A percentile compares a stretch with the other conserved stretches of the same genome.
phyloP scores from a whole-genome alignment of 2,113 vertebrate genomes.

The Chaetodon auriga region DNA sequence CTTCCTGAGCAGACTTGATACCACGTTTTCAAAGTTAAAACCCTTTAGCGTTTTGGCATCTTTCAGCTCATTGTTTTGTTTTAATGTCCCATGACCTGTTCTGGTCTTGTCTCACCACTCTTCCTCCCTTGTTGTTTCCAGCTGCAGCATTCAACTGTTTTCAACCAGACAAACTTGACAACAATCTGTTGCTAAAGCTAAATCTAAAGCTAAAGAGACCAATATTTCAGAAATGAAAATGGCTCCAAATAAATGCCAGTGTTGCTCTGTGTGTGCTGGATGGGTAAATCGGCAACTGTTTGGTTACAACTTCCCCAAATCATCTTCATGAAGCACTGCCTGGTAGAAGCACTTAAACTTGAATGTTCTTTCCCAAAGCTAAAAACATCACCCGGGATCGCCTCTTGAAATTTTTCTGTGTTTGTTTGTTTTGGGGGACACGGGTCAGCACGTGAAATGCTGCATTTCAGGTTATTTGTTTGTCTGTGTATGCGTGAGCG shows the following conservation, averaged over 20 bases:
- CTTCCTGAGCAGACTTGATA: neutral
- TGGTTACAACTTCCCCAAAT: too few relatives aligned
- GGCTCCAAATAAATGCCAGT: neutral
- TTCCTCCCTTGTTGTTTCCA: neutral
- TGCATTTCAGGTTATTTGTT: constrained; percentile 33
- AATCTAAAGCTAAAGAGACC: neutral
- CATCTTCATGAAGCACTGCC: neutral
- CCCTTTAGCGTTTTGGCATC: neutral
- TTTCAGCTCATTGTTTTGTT: neutral
- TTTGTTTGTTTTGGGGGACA: constrained; percentile 22
- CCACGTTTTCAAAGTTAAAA: neutral
- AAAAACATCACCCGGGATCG: neutral
- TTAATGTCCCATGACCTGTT: neutral
- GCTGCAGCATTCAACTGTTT: neutral
- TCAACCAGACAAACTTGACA: neutral
- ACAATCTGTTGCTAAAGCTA: too few relatives aligned
- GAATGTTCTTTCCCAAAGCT: neutral
- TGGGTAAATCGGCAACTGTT: too few relatives aligned
- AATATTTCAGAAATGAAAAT: too few relatives aligned
- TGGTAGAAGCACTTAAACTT: neutral
- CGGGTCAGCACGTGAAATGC: neutral
- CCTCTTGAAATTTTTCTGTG: constrained; percentile 6
- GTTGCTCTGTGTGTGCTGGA: neutral
- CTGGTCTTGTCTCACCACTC: too few relatives aligned
- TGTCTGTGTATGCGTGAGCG: constrained; percentile 7